These are phyloP conservation scores for Urosaurus nigricauda DNA, from an alignment of 2,797 vertebrate species.

Conservation along the genomic window DNA sequence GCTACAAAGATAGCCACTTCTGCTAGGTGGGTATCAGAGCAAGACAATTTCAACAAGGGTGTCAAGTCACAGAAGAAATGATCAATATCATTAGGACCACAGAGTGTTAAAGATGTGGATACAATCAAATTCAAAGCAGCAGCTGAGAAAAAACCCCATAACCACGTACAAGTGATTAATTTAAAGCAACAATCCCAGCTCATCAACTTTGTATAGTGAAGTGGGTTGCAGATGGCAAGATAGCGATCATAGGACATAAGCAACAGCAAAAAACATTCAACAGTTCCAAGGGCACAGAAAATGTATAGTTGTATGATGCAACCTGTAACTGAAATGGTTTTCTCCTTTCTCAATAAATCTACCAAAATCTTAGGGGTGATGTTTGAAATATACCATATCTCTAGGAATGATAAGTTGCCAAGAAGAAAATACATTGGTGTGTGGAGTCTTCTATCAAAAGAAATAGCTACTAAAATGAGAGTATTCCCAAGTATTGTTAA, in stretches of 20 bases:
- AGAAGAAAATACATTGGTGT: conserved; percentile 58
- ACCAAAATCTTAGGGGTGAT: conserved; percentile 44
- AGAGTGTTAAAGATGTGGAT: conserved; percentile 25
- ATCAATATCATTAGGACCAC: conserved; percentile 40
- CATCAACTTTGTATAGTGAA: conserved; percentile 45
- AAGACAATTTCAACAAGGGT: conserved; percentile 32
- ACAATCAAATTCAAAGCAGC: conserved; percentile 42
- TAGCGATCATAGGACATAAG: conserved; percentile 52
- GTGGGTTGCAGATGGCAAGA: conserved; percentile 25
- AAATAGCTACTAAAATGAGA: conserved; percentile 51
- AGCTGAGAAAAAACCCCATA: conserved; percentile 50
- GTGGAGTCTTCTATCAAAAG: conserved; percentile 24
- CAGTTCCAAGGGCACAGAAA: conserved; percentile 43
- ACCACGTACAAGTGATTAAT: conserved; percentile 38
- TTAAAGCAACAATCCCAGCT: background rate
- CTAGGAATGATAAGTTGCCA: conserved; percentile 36
- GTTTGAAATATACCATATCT: conserved; percentile 48
- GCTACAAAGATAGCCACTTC: conserved; percentile 42
- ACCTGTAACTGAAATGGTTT: conserved; percentile 38
- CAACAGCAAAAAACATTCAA: conserved; percentile 53
- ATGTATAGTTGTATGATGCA: conserved; percentile 59
- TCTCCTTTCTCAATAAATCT: conserved; percentile 51
- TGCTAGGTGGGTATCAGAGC: conserved; percentile 42
- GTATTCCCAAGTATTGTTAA: conserved; percentile 53
- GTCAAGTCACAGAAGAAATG: conserved; percentile 51